Evolutionary conservation across 2,113 vertebrate species (phyloP).

Genomic region (Potamarius usumacintae): DNA sequence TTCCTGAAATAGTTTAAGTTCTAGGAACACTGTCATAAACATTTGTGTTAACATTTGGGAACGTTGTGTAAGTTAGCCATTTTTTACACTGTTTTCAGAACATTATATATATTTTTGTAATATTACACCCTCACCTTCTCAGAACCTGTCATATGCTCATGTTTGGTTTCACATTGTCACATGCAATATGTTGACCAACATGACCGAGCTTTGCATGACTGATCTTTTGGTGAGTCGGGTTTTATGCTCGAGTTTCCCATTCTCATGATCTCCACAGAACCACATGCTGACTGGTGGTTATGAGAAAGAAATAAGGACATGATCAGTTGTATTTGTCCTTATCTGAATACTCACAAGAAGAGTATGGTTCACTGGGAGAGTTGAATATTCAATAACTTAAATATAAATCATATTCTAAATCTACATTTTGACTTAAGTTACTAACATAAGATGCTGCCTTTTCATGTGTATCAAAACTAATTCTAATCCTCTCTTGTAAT

Average conservation of each 20-base stretch:
- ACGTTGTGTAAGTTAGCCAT: neutral
- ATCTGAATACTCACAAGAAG: neutral
- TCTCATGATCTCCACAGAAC: neutral
- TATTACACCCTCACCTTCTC: neutral
- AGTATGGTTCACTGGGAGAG: neutral
- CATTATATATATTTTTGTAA: neutral
- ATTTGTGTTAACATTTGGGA: neutral
- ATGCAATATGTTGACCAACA: neutral
- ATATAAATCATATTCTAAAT: neutral
- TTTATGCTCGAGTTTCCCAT: neutral
- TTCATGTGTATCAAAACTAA: neutral
- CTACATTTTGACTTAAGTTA: neutral
- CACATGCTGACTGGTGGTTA: neutral
- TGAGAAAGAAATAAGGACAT: neutral
- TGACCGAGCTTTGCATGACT: neutral
- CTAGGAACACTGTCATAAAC: neutral
- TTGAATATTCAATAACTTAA: neutral
- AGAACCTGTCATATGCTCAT: neutral
- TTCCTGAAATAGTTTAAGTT: neutral
- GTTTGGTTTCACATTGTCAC: neutral
- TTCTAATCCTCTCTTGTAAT: neutral
- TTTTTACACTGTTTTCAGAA: neutral
- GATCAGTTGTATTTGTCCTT: neutral
- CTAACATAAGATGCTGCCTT: neutral
- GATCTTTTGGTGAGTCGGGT: neutral